These are phyloP conservation scores for Sarcophaga caerulescens DNA, from an alignment of 2,888 invertebrate species.

Conservation along the genomic window DNA sequence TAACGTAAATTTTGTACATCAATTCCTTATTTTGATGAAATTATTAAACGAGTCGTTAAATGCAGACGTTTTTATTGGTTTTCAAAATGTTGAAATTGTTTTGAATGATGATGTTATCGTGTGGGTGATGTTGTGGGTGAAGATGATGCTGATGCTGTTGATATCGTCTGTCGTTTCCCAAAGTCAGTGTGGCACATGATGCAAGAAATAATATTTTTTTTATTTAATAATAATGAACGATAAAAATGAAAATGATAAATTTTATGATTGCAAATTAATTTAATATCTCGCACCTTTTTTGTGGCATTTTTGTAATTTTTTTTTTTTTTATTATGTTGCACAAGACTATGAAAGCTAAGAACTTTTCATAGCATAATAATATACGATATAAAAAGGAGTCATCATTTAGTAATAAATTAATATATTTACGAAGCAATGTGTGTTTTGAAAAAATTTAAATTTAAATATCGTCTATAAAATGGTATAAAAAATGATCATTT, in stretches of 20 bases:
- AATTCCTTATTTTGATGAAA: conserved; percentile 31
- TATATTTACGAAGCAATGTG: too few relatives aligned
- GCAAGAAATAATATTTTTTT: neutral
- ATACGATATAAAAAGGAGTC: too few relatives aligned
- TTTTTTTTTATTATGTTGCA: too few relatives aligned
- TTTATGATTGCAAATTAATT: conserved; percentile 20
- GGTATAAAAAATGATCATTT: neutral
- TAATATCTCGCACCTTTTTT: neutral
- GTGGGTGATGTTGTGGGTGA: neutral
- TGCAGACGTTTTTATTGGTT: conserved; percentile 50
- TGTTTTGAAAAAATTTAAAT: neutral
- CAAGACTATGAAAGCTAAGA: too few relatives aligned
- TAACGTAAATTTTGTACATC: conserved; percentile 26
- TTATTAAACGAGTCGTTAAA: conserved; percentile 55
- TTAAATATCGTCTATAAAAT: too few relatives aligned
- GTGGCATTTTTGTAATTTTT: neutral
- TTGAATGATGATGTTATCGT: conserved; percentile 25
- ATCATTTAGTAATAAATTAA: too few relatives aligned
- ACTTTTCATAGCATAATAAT: too few relatives aligned
- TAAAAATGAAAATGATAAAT: neutral
- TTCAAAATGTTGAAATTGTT: conserved; percentile 37
- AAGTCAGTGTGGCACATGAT: neutral
- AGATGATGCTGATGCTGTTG: neutral
- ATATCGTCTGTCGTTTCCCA: neutral
- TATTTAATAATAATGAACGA: conserved; percentile 11